phyloP scores from a whole-genome alignment of 2,797 vertebrate genomes.

The Neosalanx taihuensis region DNA sequence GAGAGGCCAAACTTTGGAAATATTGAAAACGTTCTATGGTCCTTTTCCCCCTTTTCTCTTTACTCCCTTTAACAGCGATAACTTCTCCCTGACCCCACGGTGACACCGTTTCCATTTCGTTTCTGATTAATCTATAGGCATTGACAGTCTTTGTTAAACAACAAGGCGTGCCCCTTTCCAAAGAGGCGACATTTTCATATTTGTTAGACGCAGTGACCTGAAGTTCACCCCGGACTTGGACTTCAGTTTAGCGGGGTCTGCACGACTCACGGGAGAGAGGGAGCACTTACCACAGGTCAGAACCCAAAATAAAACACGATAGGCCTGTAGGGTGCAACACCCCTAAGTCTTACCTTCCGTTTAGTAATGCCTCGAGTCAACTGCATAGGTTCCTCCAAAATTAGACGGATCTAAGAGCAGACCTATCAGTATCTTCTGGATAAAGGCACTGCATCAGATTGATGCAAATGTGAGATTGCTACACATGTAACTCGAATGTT shows the following conservation, averaged over 20 bases:
- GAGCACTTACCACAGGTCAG: slow-evolving; percentile 82
- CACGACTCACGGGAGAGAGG: slow-evolving; percentile 78
- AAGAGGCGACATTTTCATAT: slow-evolving; percentile 99
- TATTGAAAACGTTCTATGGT: slow-evolving; percentile 68
- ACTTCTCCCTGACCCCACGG: slow-evolving; percentile 95
- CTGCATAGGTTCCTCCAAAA: slow-evolving; percentile 6
- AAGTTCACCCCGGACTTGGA: slow-evolving; percentile 99
- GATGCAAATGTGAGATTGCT: slow-evolving; percentile 9
- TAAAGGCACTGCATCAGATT: not conserved
- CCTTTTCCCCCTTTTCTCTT: slow-evolving; percentile 53
- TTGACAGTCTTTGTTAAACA: slow-evolving; percentile 99
- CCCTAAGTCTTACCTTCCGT: slow-evolving; percentile 23
- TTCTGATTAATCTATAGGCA: slow-evolving; percentile 99
- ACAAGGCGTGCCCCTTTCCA: slow-evolving; percentile 92
- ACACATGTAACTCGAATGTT: not conserved
- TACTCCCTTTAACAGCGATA: slow-evolving; percentile 73
- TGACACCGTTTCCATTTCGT: slow-evolving; percentile 98
- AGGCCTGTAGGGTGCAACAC: slow-evolving; percentile 43
- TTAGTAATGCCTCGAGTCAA: slow-evolving; percentile 25
- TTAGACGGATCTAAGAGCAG: not conserved
- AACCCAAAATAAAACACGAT: slow-evolving; percentile 41
- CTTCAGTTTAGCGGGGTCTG: slow-evolving; percentile 88
- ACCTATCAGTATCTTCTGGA: not conserved
- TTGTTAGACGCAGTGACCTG: slow-evolving; percentile 99
- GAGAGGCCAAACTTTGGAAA: slow-evolving; percentile 70